Base-by-base conservation (phyloP, 2,113 vertebrate genomes). In the Pachyramphus minor region DNA sequence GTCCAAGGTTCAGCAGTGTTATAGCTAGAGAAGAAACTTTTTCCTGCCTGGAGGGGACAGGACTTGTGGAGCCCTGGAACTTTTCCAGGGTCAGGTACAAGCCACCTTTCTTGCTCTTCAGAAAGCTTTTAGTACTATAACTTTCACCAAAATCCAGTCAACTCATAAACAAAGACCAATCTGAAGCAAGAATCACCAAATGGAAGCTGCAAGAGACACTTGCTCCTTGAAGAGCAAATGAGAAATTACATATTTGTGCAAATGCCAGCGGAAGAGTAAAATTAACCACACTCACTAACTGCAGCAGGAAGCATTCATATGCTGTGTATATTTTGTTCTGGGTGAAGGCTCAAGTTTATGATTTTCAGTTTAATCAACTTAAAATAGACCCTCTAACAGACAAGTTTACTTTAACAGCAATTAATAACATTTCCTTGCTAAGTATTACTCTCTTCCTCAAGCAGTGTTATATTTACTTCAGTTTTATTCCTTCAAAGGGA, bases 311-410 rank as follows among this genome's bases (percentile, higher is more conserved):
- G 66, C 52, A 76, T 35, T 82, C 66, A 45, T 30, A 53, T 7
- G 14, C 7, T 82, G 78, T 76, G 93, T 84, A 81, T 78, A n/a
- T 86, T 87, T 86, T 90, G 47, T 56, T 84, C 77, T 76, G 62
- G 14, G 25, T 75, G 15, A 91, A 89, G 9, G 30, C 69, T 91
- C 53, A 78, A 69, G 74, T 79, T 94, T 37, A 78, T 24, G 22
- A 94, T 83, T 95, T 96, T 89, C 66, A 79, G 45, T 93, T 83
- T 83, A 59, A 66, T 17, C 52, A 69, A 73, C 74, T 94, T 93
- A 90, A 95, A 96, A 93, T 1, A 96, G 50, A 87, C 22, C 4
- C n/a, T 64, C 10, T 68, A 60, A 80, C 58, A 82, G 77, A 91
- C 20, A 89, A 20, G 45, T 89, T 91, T 89, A 93, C 30, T 72